Percentiles rank a stretch among this genome's conserved stretches.
Conservation (phyloP, 2,797 vertebrate species). For the Aselliscus stoliczkanus region DNA sequence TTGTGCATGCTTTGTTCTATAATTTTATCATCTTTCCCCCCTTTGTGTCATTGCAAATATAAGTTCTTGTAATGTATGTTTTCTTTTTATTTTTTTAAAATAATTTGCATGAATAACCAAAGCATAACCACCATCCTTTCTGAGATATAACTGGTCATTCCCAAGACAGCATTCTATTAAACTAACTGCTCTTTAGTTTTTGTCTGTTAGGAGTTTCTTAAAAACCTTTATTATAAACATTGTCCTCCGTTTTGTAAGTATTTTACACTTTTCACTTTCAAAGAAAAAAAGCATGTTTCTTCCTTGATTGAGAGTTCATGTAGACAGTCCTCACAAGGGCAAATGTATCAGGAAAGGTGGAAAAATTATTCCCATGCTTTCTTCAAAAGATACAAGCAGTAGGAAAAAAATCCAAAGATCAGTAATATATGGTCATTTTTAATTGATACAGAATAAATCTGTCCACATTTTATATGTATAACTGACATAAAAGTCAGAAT, state of each 20-base stretch:
- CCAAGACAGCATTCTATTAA: background rate
- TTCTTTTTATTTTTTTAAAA: conserved; percentile 12
- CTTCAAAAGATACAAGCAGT: background rate
- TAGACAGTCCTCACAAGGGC: background rate
- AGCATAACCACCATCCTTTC: conserved; percentile 25
- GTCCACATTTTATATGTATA: background rate
- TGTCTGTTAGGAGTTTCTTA: conserved; percentile 56
- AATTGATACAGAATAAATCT: background rate
- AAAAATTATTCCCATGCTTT: background rate
- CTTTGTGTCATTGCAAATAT: conserved; percentile 29
- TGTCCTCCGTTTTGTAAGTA: conserved; percentile 15
- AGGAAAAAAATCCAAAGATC: background rate
- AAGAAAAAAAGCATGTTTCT: conserved; percentile 47
- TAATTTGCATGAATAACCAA: conserved; percentile 67
- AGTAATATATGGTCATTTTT: background rate
- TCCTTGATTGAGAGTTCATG: conserved; percentile 1
- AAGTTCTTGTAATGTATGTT: background rate
- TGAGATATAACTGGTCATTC: background rate
- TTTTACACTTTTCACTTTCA: conserved; percentile 32
- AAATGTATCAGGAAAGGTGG: conserved; percentile 40
- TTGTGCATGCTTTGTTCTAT: conserved; percentile 82
- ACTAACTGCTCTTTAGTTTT: conserved; percentile 42
- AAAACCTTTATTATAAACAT: background rate
- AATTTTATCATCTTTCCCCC: conserved; percentile 35
- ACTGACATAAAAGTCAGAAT: background rate